Percentiles rank a stretch among this genome's conserved stretches.
phyloP scores from a whole-genome alignment of 2,797 vertebrate genomes.

The Pipistrellus kuhlii region DNA sequence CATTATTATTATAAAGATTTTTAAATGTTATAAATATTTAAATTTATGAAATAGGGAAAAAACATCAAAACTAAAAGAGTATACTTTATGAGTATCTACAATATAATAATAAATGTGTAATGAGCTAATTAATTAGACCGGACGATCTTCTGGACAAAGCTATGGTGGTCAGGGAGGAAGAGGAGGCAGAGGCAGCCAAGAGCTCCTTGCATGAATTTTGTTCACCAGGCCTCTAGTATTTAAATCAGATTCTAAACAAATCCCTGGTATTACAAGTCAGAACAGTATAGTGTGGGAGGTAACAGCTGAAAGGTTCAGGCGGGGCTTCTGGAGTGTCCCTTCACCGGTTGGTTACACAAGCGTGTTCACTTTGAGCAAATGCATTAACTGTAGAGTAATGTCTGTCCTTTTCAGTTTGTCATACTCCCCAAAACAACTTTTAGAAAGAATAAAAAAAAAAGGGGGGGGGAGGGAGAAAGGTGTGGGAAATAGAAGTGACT shows the following conservation, averaged over 20 bases:
- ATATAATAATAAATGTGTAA: not conserved
- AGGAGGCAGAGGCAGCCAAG: too few relatives aligned
- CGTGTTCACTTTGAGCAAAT: conserved; percentile 49
- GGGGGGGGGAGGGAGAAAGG: not conserved
- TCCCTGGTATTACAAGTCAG: not conserved
- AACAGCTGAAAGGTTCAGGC: not conserved
- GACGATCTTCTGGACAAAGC: too few relatives aligned
- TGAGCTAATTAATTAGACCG: too few relatives aligned
- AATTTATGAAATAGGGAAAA: not conserved
- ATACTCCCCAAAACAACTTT: conserved; percentile 2
- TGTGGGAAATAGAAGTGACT: not conserved
- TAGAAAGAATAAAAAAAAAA: not conserved
- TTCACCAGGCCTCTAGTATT: not conserved
- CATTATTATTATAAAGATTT: not conserved
- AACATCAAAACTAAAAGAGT: not conserved
- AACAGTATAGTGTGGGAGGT: not conserved
- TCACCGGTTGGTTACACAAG: not conserved
- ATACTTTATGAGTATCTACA: not conserved
- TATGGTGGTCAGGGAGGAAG: too few relatives aligned
- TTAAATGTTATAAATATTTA: not conserved
- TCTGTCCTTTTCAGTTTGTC: conserved; percentile 14
- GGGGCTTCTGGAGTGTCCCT: not conserved
- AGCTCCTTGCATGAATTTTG: too few relatives aligned
- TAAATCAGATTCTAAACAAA: conserved; percentile 24
- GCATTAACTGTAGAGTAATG: not conserved